Percentiles rank a stretch among this genome's conserved stretches.
Conservation (phyloP, 2,797 vertebrate genomes). For the Bovichtus diacanthus region DNA sequence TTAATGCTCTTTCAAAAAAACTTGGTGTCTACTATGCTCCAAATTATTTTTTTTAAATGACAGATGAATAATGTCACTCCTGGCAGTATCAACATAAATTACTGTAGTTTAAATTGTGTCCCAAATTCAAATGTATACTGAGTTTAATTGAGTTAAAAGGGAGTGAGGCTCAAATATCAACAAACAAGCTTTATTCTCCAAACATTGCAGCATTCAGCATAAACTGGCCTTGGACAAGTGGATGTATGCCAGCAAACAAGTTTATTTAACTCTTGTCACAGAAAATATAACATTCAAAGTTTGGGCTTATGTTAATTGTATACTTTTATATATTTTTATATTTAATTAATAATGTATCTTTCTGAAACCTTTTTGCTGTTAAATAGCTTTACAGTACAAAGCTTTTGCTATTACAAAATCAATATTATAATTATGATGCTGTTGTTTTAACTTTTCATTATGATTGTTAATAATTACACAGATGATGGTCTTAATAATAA, state of each 20-base stretch:
- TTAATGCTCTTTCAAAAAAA: neutral
- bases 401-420: neutral
- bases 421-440: neutral
- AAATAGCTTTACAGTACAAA: neutral
- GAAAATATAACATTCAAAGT: neutral
- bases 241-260: neutral
- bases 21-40: neutral
- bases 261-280: neutral
- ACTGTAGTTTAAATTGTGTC: neutral
- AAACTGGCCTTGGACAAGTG: neutral
- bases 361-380: neutral
- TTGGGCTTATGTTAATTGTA: neutral
- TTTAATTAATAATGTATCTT: neutral
- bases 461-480: neutral
- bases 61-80: neutral
- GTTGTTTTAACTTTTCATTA: slow-evolving; percentile 1
- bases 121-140: neutral
- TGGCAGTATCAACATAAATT: neutral
- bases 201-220: neutral
- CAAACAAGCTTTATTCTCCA: slow-evolving; percentile 12
- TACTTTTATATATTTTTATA: neutral
- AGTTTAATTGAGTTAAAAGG: neutral
- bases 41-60: neutral
- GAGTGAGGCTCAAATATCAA: too few relatives aligned
- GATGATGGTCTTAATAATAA: neutral